Evolutionary conservation across 1,140 invertebrate genomes (phyloP).

Genomic region (Drosophila persimilis): DNA sequence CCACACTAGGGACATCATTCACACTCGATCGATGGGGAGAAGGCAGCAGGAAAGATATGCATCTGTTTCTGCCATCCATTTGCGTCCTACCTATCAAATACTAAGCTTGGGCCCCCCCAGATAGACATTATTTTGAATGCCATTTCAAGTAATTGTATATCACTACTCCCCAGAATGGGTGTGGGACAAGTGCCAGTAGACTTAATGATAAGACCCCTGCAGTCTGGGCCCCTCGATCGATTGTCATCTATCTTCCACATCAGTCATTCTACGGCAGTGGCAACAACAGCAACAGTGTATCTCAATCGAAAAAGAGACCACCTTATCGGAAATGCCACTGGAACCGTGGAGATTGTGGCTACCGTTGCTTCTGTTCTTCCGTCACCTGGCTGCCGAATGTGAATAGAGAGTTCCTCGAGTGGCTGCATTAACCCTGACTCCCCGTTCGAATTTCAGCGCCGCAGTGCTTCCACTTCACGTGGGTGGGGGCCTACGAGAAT

Average conservation of each 20-base stretch:
- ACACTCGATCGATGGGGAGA: neutral
- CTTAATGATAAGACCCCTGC: conserved; percentile 22
- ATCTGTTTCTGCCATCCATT: too few species aligned
- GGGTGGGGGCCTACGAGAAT: conserved; percentile 72
- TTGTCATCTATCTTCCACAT: conserved; percentile 36
- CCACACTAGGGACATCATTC: conserved; percentile 3
- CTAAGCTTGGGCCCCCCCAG: too few species aligned
- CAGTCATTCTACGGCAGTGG: conserved; percentile 44
- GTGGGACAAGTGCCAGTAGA: conserved; percentile 22
- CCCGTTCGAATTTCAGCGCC: conserved; percentile 43
- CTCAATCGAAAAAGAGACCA: too few species aligned
- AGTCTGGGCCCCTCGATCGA: conserved; percentile 19
- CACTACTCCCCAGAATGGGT: neutral
- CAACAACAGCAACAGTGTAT: conserved; percentile 15
- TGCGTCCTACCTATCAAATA: too few species aligned
- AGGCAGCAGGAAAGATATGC: too few species aligned
- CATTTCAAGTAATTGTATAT: neutral
- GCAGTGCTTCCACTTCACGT: conserved; percentile 76
- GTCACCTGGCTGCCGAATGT: conserved; percentile 48
- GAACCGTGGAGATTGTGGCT: conserved; percentile 23
- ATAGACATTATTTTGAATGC: neutral
- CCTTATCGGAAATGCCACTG: conserved; percentile 58
- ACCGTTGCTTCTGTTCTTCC: conserved; percentile 36
- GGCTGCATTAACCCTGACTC: neutral
- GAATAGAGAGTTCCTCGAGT: conserved; percentile 18